Percentiles rank a stretch among this genome's conserved stretches.
phyloP scores from a whole-genome alignment of 2,797 vertebrate genomes.

The Spea hammondii region DNA sequence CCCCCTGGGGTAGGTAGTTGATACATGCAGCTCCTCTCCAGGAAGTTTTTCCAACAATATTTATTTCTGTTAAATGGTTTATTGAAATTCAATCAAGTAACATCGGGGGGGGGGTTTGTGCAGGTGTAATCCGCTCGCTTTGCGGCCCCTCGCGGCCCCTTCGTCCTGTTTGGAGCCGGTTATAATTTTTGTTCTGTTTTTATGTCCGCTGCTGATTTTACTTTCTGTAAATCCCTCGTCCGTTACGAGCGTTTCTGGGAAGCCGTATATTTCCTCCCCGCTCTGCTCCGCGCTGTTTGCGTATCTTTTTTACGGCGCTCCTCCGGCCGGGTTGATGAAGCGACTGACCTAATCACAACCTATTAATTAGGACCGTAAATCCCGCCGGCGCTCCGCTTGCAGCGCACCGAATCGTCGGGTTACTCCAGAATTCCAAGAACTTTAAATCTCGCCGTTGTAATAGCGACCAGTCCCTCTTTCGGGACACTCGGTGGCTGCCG shows the following conservation, averaged over 20 bases:
- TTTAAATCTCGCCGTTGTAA: constrained; percentile 53
- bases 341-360: constrained; percentile 72
- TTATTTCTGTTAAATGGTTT: too few species aligned
- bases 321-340: constrained; percentile 65
- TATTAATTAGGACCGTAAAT: constrained; percentile 72
- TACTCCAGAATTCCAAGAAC: constrained; percentile 57
- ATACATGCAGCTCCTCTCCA: too few species aligned
- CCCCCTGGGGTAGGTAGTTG: too few species aligned
- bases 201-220: constrained; percentile 63
- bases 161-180: constrained; percentile 62
- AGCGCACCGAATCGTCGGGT: constrained; percentile 59
- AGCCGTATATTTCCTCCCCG: constrained; percentile 65
- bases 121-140: constrained; percentile 58
- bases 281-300: constrained; percentile 61
- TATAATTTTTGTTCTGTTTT: constrained; percentile 64
- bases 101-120: too few species aligned
- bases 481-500: too few species aligned
- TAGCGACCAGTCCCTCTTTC: too few species aligned
- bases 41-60: too few species aligned
- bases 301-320: constrained; percentile 63
- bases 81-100: too few species aligned
- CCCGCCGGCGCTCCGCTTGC: constrained; percentile 59
- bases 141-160: constrained; percentile 54
- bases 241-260: constrained; percentile 67
- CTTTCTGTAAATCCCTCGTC: constrained; percentile 69